Evolutionary conservation across 2,888 invertebrate species (phyloP).

Genomic region (Eustalomyia histrio): DNA sequence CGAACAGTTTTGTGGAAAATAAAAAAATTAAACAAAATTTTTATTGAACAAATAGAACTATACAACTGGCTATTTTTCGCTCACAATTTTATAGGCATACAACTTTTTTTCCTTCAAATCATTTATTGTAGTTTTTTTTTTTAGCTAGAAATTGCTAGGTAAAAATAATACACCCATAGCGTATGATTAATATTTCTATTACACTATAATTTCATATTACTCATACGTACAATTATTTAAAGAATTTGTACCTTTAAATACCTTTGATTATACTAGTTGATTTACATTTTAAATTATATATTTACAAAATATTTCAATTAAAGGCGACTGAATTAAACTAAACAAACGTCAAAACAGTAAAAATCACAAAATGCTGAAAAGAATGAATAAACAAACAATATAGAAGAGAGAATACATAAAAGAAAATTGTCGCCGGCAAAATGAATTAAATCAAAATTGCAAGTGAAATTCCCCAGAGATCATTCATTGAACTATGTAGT

Average conservation of each 20-base stretch:
- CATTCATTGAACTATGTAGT: constrained; percentile 8
- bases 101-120: too few species aligned
- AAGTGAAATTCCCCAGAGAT: constrained; percentile 25
- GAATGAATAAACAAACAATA: constrained; percentile 16
- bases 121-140: too few species aligned
- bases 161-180: too few species aligned
- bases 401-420: constrained; percentile 8
- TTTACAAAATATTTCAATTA: constrained; percentile 65
- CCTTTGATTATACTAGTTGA: constrained; percentile 7
- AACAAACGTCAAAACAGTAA: constrained; percentile 53
- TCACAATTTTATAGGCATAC: too few species aligned
- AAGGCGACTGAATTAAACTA: constrained; percentile 55
- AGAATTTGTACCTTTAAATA: constrained; percentile 19
- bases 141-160: too few species aligned
- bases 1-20: too few species aligned
- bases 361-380: constrained; percentile 20
- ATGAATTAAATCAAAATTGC: neutral
- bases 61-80: too few species aligned
- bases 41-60: too few species aligned
- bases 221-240: neutral
- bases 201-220: too few species aligned
- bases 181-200: too few species aligned
- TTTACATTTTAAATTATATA: constrained; percentile 59
- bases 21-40: too few species aligned
- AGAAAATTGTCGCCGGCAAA: constrained; percentile 58